Evolutionary conservation across 2,888 invertebrate species (phyloP), one percentile per base, ranked within the genome.

Genomic region (Scaptomyza caliginosa): DNA sequence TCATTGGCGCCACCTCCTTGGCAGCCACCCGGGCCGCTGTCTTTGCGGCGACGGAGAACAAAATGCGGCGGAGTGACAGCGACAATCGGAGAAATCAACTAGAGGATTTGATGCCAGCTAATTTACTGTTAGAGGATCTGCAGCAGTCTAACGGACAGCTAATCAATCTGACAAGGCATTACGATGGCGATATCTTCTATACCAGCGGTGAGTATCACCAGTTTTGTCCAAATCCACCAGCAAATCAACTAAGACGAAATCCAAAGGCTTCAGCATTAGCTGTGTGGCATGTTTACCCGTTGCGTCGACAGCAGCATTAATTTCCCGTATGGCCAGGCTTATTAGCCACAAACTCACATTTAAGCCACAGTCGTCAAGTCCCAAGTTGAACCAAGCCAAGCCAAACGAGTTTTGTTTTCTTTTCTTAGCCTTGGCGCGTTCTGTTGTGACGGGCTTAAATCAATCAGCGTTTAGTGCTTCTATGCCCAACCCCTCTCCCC

Each of bases 111-210:
- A 70, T 77, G 76, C 75, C 88, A 46, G 84, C 89, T 38, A 89
- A 85, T 81, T 84, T 89, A 67, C 82, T 90, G 77, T 74, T 90
- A 74, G 89, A 89, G 68, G 85, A 86, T 73, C 78, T 89, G 68
- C 88, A 89, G 52, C 85, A 88, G 52, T 75, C 86, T 60, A 77
- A 70, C 59, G 86, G 88, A 40, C 89, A 85, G 73, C 74, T 89
- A 78, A 84, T 90, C 67, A 92, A 92, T 89, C 86, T 92, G 85
- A 91, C 91, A 40, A 86, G 92, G 76, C 91, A 91, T 75, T 90
- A 91, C 86, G 91, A 91, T 68, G 91, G 92, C 57, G 92, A 92
- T 84, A 77, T 91, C 48, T 91, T 92, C 79, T 88, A 84, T 63
- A 89, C 91, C 39, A 89, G 77, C 74, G 92, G 92, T 92, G 80